Evolutionary conservation across 2,797 vertebrate species (phyloP), one percentile per base, ranked within the genome.

Genomic region (Chromobotia macracanthus): DNA sequence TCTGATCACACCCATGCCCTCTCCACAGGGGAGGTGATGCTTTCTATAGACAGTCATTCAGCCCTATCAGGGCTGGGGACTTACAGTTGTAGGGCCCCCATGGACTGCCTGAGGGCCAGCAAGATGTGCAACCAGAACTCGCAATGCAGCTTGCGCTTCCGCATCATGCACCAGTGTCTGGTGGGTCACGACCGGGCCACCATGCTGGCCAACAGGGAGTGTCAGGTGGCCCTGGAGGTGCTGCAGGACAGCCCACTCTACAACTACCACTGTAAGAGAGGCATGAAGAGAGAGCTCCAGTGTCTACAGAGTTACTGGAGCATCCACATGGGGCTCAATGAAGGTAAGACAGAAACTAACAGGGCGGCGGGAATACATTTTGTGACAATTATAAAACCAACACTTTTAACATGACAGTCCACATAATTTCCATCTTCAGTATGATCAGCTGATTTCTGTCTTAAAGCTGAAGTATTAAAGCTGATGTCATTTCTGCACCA

Each of bases 221-320:
- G 97, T 91, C 95, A 95, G 89, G 94, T 92, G 0, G 96, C 96
- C 0, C 90, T 97, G 86, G 96, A 97, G 86, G 97, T 97, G 77
- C 91, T 98, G 85, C 96, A 97, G 90, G 96, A 95, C 85, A 97
- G 96, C 2, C 91, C 96, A 0, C 93, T 98, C 8, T 95, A 97
- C 0, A 90, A 95, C 90, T 98, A 97, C 84, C 97, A 93, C 84
- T 98, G 97, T 91, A 96, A 94, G 88, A 89, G 96, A 1, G 94
- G 94, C 86, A 98, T 98, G 97, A 97, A 94, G 91, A 97, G 93
- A 84, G 97, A 98, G 90, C 94, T 97, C 67, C 95, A 95, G 92
- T 98, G 97, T 87, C 92, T 98, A 76, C 96, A 97, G 93, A 96
- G 95, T 88, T 98, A 97, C 92, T 98, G 97, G 97, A 96, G 96